phyloP scores from a whole-genome alignment of 2,888 invertebrate species.

The Peribatodes rhomboidaria region DNA sequence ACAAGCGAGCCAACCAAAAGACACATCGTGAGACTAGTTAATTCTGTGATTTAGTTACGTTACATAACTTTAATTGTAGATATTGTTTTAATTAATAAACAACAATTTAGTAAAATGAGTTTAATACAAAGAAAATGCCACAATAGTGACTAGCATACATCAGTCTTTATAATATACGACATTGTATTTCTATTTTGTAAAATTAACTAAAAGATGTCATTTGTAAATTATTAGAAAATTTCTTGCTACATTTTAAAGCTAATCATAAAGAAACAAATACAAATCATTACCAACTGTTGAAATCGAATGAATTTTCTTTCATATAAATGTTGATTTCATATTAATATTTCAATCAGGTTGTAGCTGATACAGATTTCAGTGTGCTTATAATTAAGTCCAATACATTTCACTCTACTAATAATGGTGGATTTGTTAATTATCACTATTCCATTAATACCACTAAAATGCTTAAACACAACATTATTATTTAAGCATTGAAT shows the following conservation, averaged over 20 bases:
- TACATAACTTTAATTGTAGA: slow-evolving; percentile 61
- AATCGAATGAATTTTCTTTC: slow-evolving; percentile 5
- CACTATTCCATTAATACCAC: not conserved
- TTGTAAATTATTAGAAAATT: slow-evolving; percentile 44
- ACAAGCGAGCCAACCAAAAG: slow-evolving; percentile 63
- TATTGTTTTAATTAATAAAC: slow-evolving; percentile 60
- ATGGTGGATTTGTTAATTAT: not conserved
- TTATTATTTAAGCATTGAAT: not conserved
- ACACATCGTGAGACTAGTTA: slow-evolving; percentile 65
- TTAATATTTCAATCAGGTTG: not conserved
- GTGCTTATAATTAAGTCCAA: slow-evolving; percentile 21
- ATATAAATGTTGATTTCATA: not conserved
- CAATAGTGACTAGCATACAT: slow-evolving; percentile 85
- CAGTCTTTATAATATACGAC: slow-evolving; percentile 77
- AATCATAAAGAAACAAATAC: slow-evolving; percentile 15
- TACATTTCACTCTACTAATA: slow-evolving; percentile 25
- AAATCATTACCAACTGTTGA: slow-evolving; percentile 23
- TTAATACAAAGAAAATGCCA: slow-evolving; percentile 80
- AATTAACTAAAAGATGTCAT: slow-evolving; percentile 53
- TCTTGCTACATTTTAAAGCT: slow-evolving; percentile 17
- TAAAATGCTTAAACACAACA: not conserved
- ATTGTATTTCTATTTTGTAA: slow-evolving; percentile 62
- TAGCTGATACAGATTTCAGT: not conserved
- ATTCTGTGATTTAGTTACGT: slow-evolving; percentile 49
- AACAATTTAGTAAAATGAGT: slow-evolving; percentile 71